Evolutionary conservation across 2,888 invertebrate species (phyloP).

Genomic region (Melitaea athalia): DNA sequence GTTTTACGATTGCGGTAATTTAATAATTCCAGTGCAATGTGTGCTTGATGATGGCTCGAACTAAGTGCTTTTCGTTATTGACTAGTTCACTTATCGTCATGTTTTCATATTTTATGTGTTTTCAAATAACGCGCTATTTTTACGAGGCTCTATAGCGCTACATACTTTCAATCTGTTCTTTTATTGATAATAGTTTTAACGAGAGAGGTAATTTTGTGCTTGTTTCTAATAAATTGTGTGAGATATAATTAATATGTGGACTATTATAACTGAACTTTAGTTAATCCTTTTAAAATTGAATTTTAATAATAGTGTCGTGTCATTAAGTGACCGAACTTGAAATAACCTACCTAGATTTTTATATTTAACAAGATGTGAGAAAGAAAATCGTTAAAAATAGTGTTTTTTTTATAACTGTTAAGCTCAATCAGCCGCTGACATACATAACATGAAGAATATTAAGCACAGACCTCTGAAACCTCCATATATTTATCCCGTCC

Average conservation of each 20-base stretch:
- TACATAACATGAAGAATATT: constrained; percentile 7
- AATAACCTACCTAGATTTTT: too few relatives aligned
- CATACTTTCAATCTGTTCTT: neutral
- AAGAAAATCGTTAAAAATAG: too few relatives aligned
- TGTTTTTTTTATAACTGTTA: neutral
- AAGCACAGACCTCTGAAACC: constrained; percentile 11
- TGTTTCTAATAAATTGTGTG: too few relatives aligned
- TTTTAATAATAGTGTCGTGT: too few relatives aligned
- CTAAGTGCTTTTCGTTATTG: neutral
- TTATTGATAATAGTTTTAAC: too few relatives aligned
- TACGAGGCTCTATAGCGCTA: neutral
- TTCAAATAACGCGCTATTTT: neutral
- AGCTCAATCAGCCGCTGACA: constrained; percentile 8
- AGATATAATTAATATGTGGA: too few relatives aligned
- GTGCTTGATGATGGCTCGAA: neutral
- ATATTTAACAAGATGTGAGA: too few relatives aligned
- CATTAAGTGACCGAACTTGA: too few relatives aligned
- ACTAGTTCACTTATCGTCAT: constrained; percentile 1
- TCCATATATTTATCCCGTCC: constrained; percentile 31
- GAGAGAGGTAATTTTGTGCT: too few relatives aligned
- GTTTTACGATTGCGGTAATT: constrained; percentile 20
- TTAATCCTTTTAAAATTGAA: too few relatives aligned
- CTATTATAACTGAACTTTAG: too few relatives aligned
- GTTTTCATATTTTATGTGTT: neutral
- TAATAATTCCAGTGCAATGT: constrained; percentile 18